A percentile compares a stretch with the other conserved stretches of the same genome.
phyloP scores from a whole-genome alignment of 2,888 invertebrate species.

The Dryomyza anilis region DNA sequence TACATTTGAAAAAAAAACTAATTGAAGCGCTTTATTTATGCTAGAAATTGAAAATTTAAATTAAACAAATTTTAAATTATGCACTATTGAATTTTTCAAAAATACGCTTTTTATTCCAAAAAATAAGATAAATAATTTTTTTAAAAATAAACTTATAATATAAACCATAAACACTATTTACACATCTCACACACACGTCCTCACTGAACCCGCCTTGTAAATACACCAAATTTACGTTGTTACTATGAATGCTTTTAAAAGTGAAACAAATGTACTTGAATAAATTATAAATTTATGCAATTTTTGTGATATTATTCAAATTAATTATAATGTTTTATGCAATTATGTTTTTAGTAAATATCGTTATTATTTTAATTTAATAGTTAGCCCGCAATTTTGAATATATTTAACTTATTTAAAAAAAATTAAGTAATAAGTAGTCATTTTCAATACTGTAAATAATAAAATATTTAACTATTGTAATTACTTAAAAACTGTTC shows the following conservation, averaged over 20 bases:
- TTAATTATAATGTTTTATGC: background rate
- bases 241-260: background rate
- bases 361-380: no score
- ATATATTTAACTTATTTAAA: no score
- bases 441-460: no score
- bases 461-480: no score
- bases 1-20: no score
- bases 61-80: conserved; percentile 1
- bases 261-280: background rate
- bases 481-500: no score
- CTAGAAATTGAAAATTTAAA: background rate
- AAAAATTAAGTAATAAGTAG: no score
- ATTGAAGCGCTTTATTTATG: background rate
- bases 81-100: background rate
- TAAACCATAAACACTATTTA: background rate
- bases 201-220: no score
- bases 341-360: no score
- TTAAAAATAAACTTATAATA: background rate
- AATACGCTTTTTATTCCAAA: background rate
- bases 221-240: background rate
- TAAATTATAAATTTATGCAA: conserved; percentile 20
- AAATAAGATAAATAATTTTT: background rate
- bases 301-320: conserved; percentile 38
- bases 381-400: no score
- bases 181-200: no score